Evolutionary conservation across 2,797 vertebrate species (phyloP).

Genomic region (Pipistrellus kuhlii): DNA sequence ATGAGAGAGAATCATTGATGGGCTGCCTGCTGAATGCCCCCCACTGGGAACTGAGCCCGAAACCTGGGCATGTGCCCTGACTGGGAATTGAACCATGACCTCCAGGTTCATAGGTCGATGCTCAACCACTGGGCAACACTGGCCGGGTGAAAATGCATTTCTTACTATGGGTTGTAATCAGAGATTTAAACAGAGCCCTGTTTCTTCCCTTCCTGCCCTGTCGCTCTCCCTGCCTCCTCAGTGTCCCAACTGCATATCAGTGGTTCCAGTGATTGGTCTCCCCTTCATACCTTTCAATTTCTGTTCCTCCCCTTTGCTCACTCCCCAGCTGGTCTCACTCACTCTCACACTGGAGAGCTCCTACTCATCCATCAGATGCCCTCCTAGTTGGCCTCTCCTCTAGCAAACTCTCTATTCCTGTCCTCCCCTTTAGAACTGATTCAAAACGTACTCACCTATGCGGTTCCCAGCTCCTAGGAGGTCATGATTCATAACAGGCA

Average conservation of each 20-base stretch:
- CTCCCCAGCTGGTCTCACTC: neutral
- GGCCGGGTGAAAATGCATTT: neutral
- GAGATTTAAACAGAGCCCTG: neutral
- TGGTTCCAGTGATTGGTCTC: neutral
- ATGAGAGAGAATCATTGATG: too few species aligned
- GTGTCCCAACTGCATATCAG: neutral
- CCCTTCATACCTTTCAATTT: neutral
- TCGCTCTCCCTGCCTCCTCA: neutral
- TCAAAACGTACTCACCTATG: neutral
- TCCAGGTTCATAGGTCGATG: too few species aligned
- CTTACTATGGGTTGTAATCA: neutral
- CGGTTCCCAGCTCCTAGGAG: neutral
- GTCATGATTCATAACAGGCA: neutral
- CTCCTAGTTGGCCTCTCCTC: neutral
- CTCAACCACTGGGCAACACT: too few species aligned
- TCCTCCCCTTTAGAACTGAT: neutral
- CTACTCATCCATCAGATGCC: neutral
- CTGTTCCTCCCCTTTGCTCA: neutral
- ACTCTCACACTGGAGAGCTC: neutral
- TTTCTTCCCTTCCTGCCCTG: neutral
- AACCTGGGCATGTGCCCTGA: too few species aligned
- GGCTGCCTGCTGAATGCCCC: too few species aligned
- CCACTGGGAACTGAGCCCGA: too few species aligned
- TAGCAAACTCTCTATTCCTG: neutral
- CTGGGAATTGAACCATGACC: too few species aligned